Base-by-base conservation (phyloP, 2,888 invertebrate genomes). In the Azorinus chamasolen region DNA sequence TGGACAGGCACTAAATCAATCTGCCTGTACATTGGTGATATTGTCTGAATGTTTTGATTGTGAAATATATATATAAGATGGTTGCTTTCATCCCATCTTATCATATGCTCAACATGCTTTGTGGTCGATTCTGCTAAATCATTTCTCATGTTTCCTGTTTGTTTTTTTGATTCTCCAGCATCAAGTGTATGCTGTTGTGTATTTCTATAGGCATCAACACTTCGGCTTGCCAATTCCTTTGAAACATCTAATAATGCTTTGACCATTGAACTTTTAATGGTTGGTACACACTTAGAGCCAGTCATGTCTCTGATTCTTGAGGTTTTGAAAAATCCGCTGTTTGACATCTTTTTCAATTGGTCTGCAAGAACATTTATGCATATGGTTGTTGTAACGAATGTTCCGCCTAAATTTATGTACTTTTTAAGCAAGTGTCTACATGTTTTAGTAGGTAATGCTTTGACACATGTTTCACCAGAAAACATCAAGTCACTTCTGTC, bases 81-180 rank as follows among this genome's bases (percentile, higher is more conserved):
- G 45, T 84, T 85, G 54, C 83, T 85, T n/a, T 85, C 84, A 53
- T 83, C 83, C 86, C 86, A 86, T 57, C 80, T 57, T 10, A 87
- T 83, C 87, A 87, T 86, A 18, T 83, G 74, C 22, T 83, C 74
- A 10, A 79, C 68, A 43, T 76, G 62, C 1, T 69, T 39, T 20
- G 69, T 64, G 27, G 78, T 51, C 10, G 39, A 43, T 24, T 62
- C 46, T 12, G 83, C 70, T 10, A 78, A 22, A n/a, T n/a, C n/a
- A n/a, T n/a, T n/a, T n/a, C n/a, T n/a, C n/a, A n/a, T n/a, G 32
- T 10, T 10, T 10, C 10, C 32, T 32, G 32, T 32, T 32, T 4
- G 5, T 6, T 4, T 32, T 10, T 4, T 4, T 32, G 4, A 4
- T 32, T 4, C 32, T 32, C 32, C 32, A 32, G 32, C 10, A 20